Evolutionary conservation across 2,888 invertebrate genomes (phyloP).

Genomic region (Dynastes grantii): DNA sequence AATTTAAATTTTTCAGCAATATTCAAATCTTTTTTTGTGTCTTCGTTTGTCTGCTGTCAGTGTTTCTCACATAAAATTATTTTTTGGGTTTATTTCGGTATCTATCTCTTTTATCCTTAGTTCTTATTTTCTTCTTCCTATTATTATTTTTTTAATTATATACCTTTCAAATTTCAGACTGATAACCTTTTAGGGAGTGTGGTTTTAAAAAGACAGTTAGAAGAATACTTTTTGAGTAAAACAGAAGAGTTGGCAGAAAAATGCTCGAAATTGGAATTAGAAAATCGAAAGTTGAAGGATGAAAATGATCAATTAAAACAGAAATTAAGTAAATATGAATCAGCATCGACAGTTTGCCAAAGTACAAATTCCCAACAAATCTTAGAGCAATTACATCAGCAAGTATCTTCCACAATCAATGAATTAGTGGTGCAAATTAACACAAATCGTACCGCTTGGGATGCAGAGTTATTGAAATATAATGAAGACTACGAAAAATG

Average conservation of each 20-base stretch:
- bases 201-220: slow-evolving; percentile 5
- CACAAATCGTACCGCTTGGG: background rate
- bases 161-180: slow-evolving; percentile 11
- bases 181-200: slow-evolving; percentile 1
- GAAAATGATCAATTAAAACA: slow-evolving; percentile 1
- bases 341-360: background rate
- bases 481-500: slow-evolving; percentile 11
- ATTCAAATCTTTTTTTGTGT: no score
- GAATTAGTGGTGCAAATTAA: slow-evolving; percentile 6
- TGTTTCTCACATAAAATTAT: no score
- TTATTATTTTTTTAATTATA: no score
- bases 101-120: no score
- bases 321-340: slow-evolving; percentile 6
- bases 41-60: no score
- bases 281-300: background rate
- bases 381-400: slow-evolving; percentile 1
- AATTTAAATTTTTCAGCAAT: no score
- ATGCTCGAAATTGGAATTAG: slow-evolving; percentile 1
- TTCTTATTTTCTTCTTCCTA: no score
- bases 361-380: background rate
- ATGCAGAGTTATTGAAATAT: slow-evolving; percentile 15
- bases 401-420: slow-evolving; percentile 2
- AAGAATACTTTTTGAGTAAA: background rate
- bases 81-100: no score
- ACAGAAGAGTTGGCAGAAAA: background rate